These are phyloP conservation scores for Papilio demoleus DNA, from an alignment of 2,888 invertebrate genomes.

Conservation along the genomic window DNA sequence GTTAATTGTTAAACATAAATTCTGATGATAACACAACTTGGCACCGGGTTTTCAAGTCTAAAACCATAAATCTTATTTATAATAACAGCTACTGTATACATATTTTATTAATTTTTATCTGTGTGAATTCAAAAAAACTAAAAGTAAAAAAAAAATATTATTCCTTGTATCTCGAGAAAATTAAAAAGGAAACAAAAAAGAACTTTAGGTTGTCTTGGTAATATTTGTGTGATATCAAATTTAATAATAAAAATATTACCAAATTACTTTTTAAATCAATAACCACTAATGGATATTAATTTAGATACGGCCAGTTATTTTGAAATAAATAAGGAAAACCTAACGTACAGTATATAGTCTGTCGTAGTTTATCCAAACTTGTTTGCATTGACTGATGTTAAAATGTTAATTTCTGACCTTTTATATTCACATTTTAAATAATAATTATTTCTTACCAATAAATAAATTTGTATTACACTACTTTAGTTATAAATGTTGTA, in stretches of 20 bases:
- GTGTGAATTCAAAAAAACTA: neutral
- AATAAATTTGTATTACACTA: no score
- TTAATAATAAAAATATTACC: neutral
- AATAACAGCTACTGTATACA: neutral
- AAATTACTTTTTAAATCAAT: neutral
- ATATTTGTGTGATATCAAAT: neutral
- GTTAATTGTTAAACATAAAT: slow-evolving; percentile 3
- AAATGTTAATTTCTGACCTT: neutral
- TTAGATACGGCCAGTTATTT: slow-evolving; percentile 2
- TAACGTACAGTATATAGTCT: neutral
- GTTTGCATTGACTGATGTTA: neutral
- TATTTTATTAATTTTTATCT: neutral
- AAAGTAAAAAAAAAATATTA: no score
- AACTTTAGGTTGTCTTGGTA: neutral
- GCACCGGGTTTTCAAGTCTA: neutral
- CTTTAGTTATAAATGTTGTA: no score
- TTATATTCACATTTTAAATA: neutral
- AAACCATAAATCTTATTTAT: neutral
- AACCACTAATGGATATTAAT: neutral
- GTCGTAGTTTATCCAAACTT: slow-evolving; percentile 8
- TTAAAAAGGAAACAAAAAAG: no score
- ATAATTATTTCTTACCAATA: no score
- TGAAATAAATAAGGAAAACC: slow-evolving; percentile 18
- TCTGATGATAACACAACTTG: neutral
- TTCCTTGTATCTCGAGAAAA: no score